Evolutionary conservation across 2,797 vertebrate species (phyloP).

Genomic region (Tangara arthus): DNA sequence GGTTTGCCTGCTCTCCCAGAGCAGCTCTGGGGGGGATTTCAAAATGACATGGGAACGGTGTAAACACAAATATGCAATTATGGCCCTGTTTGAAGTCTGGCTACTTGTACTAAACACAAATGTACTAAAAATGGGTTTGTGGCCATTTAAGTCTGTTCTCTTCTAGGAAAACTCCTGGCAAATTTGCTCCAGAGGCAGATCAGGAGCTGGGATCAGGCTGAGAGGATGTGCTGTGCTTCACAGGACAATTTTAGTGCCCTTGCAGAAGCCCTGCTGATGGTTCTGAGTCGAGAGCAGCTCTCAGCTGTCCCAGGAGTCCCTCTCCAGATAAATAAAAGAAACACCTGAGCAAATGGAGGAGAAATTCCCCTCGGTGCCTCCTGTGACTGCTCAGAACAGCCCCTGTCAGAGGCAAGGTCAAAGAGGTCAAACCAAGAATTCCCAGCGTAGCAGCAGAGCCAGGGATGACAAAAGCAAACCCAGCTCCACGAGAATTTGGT

Average conservation of each 20-base stretch:
- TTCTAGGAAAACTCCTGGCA: background rate
- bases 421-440: background rate
- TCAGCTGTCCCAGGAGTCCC: background rate
- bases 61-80: slow-evolving; percentile 10
- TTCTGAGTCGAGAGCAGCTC: background rate
- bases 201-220: background rate
- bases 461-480: background rate
- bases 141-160: background rate
- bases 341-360: background rate
- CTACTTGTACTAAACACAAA: background rate
- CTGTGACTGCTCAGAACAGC: background rate
- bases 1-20: background rate
- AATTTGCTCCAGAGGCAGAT: background rate
- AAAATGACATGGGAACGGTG: background rate
- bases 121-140: background rate
- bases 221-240: background rate
- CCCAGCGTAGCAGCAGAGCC: background rate
- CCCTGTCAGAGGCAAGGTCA: background rate
- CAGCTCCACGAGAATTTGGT: background rate
- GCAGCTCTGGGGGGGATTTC: background rate
- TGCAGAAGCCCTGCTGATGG: background rate
- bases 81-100: background rate
- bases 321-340: background rate
- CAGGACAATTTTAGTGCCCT: background rate
- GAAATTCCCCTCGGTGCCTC: background rate